These are phyloP conservation scores for Anabacerthia variegaticeps DNA, from an alignment of 2,797 vertebrate species.

Conservation along the genomic window DNA sequence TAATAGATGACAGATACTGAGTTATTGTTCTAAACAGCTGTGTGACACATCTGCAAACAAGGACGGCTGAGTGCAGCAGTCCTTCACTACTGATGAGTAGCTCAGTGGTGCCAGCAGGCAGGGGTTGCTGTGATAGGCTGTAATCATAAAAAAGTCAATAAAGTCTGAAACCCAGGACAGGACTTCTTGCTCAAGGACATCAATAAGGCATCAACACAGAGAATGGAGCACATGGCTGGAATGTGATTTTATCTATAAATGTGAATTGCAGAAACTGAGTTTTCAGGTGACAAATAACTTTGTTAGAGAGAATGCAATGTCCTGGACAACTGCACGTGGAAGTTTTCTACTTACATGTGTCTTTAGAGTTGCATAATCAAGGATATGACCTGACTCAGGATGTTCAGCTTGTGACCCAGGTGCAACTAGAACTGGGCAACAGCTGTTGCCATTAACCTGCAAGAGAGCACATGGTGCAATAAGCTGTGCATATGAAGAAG, in stretches of 20 bases:
- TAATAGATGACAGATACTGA: neutral
- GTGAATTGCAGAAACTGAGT: neutral
- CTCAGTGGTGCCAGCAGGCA: neutral
- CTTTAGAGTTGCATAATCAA: neutral
- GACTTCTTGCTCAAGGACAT: neutral
- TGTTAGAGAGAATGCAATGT: neutral
- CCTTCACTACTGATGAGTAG: neutral
- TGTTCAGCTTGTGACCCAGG: neutral
- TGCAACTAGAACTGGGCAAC: neutral
- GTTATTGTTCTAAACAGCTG: neutral
- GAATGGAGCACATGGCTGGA: neutral
- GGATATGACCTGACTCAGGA: neutral
- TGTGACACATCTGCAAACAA: neutral
- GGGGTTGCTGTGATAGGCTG: neutral
- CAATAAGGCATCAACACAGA: accelerated
- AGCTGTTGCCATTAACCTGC: neutral
- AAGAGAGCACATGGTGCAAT: neutral
- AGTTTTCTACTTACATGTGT: neutral
- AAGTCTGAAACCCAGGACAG: neutral
- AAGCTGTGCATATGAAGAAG: neutral
- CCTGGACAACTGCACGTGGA: neutral
- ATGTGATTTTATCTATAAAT: neutral
- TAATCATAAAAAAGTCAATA: neutral
- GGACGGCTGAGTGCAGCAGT: neutral
- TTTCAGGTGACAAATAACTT: neutral